Evolutionary conservation across 2,113 vertebrate genomes (phyloP).

Genomic region (Formicarius rufipectus): DNA sequence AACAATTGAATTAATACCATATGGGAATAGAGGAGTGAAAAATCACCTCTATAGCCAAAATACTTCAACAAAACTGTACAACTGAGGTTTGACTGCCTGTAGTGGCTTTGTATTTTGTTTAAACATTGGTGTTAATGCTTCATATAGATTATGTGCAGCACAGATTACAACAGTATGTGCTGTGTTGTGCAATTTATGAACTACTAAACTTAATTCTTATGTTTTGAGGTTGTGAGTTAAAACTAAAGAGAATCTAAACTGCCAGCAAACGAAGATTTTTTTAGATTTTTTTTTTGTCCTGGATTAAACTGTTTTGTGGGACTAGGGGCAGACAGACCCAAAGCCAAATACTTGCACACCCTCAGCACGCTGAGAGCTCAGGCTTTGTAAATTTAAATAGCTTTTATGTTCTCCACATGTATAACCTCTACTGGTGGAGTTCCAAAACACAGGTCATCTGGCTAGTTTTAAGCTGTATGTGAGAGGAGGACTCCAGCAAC

Average conservation of each 20-base stretch:
- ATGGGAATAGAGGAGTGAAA: constrained; percentile 32
- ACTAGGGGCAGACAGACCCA: rapidly evolving
- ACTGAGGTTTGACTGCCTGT: background rate
- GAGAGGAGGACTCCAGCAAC: background rate
- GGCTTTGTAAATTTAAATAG: background rate
- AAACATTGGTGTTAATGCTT: constrained; percentile 30
- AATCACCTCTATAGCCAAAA: background rate
- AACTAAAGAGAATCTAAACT: background rate
- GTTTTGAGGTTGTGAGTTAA: background rate
- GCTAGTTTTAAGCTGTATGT: background rate
- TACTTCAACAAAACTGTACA: background rate
- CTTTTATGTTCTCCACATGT: background rate
- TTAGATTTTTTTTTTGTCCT: background rate
- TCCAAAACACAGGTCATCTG: background rate
- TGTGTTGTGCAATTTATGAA: background rate
- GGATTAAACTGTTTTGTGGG: background rate
- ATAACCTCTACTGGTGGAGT: background rate
- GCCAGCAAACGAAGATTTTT: background rate
- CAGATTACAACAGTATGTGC: constrained; percentile 29
- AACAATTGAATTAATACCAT: constrained; percentile 53
- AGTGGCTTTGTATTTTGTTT: constrained; percentile 33
- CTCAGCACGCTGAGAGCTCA: background rate
- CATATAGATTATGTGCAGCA: background rate
- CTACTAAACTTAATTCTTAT: constrained; percentile 8
- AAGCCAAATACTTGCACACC: background rate